phyloP scores from a whole-genome alignment of 2,113 vertebrate genomes.

The Mus pahari region DNA sequence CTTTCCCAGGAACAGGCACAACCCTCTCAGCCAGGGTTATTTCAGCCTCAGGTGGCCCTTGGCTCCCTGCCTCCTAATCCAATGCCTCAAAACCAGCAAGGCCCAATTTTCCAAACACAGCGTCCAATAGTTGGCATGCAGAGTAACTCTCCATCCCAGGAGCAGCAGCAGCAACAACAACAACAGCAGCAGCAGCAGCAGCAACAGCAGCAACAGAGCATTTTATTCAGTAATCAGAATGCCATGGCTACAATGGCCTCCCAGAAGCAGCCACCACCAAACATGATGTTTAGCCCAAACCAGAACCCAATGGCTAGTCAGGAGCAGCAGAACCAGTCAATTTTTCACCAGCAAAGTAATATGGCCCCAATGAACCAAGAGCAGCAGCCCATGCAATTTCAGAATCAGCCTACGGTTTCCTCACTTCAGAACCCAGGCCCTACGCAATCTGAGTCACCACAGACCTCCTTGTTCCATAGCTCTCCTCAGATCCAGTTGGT shows the following conservation, averaged over 20 bases:
- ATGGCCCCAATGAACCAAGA: slow-evolving; percentile 92
- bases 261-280: slow-evolving; percentile 90
- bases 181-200: slow-evolving; percentile 86
- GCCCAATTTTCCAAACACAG: slow-evolving; percentile 91
- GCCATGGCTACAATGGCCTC: slow-evolving; percentile 86
- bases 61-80: slow-evolving; percentile 86
- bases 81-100: slow-evolving; percentile 89
- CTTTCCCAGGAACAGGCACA: slow-evolving; percentile 91
- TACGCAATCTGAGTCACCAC: slow-evolving; percentile 87
- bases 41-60: slow-evolving; percentile 87
- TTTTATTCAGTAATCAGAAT: slow-evolving; percentile 88
- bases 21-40: slow-evolving; percentile 86
- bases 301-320: slow-evolving; percentile 89
- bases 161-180: slow-evolving; percentile 90
- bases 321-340: slow-evolving; percentile 91
- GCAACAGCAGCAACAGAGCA: slow-evolving; percentile 91
- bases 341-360: slow-evolving; percentile 93
- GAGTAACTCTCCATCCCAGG: slow-evolving; percentile 86
- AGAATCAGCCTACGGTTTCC: slow-evolving; percentile 92
- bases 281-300: slow-evolving; percentile 88
- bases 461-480: slow-evolving; percentile 93
- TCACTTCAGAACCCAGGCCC: slow-evolving; percentile 90
- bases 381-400: slow-evolving; percentile 95
- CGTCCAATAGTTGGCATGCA: slow-evolving; percentile 90
- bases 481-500: slow-evolving; percentile 96